Base-by-base conservation (phyloP, 1,140 invertebrate species). In the Hycleus cichorii region DNA sequence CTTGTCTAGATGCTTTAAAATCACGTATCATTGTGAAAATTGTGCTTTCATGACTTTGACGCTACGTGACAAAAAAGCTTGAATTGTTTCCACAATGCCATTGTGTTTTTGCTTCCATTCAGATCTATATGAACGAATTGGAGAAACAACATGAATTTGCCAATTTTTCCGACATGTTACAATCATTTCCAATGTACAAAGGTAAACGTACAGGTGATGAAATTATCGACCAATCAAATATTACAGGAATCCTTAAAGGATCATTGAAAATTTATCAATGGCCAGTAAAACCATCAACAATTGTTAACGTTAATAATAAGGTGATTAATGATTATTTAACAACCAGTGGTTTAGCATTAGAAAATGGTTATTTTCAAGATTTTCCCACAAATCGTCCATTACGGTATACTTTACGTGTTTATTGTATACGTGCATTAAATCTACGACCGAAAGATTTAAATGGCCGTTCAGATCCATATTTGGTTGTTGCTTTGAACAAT, bases 381-480 rank as follows among this genome's bases (percentile, higher is more conserved):
- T 80, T 85, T 74, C 82, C 87, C 4, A 75, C 75, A 61, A 84
- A 89, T 72, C 78, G 83, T 57, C 76, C 86, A 4, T 66, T 86
- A n/a, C 83, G 84, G 59, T 80, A 90, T 43, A 68, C 89, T 3
- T 82, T 92, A 3, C 77, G 92, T 49, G 78, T 93, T 0, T 95
- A 95, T 74, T 74, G 92, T 12, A 77, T 95, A 0, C 76, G 77
- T 76, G 84, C 75, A 5, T 68, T 84, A 26, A 82, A 87, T 69
- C 78, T 94, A 45, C 81, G 85, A 64, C 84, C 89, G 0, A 84
- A 80, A 47, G 90, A 93, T 70, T 71, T 84, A 5, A 83, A 78
- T 63, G 85, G 85, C 9, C 87, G 87, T 64, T 86, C 89, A 1
- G 89, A 93, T 77, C 86, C 89, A 1, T 95, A 91, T 71, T 72